These are phyloP conservation scores for Campoletis sonorensis DNA, from an alignment of 1,140 invertebrate genomes.

Conservation along the genomic window DNA sequence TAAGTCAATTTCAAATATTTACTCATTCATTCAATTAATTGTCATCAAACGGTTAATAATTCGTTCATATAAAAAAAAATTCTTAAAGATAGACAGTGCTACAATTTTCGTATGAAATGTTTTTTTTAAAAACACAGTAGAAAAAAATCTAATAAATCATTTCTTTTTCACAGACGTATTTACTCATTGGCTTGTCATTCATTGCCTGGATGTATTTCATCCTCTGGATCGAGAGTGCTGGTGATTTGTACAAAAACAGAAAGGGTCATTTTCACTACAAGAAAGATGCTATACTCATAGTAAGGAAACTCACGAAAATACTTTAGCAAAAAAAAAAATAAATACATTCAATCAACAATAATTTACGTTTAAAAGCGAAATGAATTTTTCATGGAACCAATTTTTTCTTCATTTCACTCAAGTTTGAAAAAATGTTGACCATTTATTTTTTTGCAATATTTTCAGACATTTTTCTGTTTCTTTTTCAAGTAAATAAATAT, in stretches of 20 bases:
- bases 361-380: not conserved
- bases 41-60: too few relatives aligned
- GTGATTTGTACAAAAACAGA: constrained; percentile 73
- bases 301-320: constrained; percentile 57
- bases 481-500: constrained; percentile 28
- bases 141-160: too few relatives aligned
- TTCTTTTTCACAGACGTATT: constrained; percentile 80
- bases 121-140: too few relatives aligned
- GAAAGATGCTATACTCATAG: constrained; percentile 77
- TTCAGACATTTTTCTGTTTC: not conserved
- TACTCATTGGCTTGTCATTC: constrained; percentile 77
- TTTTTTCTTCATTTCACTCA: not conserved
- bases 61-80: too few relatives aligned
- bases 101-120: too few relatives aligned
- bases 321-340: not conserved
- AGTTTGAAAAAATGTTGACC: not conserved
- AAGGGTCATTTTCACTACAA: constrained; percentile 75
- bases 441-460: not conserved
- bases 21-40: too few relatives aligned
- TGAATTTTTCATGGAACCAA: constrained; percentile 15
- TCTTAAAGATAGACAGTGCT: too few relatives aligned
- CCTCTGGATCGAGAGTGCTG: constrained; percentile 81
- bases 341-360: too few relatives aligned
- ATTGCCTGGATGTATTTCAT: constrained; percentile 80
- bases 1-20: too few relatives aligned